Evolutionary conservation across 2,797 vertebrate genomes (phyloP).

Genomic region (Vultur gryphus): DNA sequence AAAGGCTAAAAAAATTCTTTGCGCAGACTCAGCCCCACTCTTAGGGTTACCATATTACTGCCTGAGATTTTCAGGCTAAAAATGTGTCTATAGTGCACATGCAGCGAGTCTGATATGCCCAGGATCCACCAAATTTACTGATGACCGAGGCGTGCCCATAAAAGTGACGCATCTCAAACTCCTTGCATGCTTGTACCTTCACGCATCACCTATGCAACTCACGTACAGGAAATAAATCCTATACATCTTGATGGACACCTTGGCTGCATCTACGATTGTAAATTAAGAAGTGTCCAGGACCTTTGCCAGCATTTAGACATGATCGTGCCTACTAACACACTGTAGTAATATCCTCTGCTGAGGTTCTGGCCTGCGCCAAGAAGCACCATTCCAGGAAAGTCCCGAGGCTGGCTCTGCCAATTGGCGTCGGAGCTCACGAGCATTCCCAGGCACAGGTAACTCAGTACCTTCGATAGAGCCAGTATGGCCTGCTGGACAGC

Average conservation of each 20-base stretch:
- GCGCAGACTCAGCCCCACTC: neutral
- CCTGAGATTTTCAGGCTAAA: neutral
- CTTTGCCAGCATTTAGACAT: neutral
- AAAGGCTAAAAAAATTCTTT: neutral
- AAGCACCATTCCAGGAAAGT: neutral
- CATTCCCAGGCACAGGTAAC: neutral
- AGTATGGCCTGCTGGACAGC: neutral
- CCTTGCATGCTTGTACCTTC: neutral
- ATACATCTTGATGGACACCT: neutral
- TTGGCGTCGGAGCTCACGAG: neutral
- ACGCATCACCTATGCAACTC: neutral
- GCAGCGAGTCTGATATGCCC: neutral
- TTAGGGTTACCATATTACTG: neutral
- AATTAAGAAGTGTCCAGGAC: neutral
- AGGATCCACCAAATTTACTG: neutral
- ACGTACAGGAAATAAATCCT: neutral
- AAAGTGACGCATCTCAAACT: neutral
- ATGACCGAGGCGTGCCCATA: neutral
- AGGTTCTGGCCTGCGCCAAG: neutral
- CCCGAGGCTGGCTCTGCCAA: neutral
- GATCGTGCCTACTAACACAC: neutral
- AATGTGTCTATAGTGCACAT: rapidly evolving
- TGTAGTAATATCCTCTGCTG: neutral
- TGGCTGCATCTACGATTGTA: neutral
- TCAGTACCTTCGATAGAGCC: neutral